Conservation (phyloP, 2,797 vertebrate genomes). For the Apodemus agrarius region DNA sequence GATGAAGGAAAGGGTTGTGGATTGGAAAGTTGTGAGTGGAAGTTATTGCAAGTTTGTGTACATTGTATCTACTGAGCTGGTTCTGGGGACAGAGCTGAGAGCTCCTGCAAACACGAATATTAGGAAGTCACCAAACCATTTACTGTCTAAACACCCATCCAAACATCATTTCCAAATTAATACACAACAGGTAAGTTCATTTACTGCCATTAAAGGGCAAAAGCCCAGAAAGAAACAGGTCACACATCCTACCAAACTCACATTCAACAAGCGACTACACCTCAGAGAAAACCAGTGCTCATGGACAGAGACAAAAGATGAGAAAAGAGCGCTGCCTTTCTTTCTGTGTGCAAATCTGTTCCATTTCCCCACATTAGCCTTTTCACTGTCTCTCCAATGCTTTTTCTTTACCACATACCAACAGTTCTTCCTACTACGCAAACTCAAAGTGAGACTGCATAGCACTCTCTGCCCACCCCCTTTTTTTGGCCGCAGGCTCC, state of each 20-base stretch:
- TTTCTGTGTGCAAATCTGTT: slow-evolving; percentile 3
- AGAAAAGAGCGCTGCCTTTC: background rate
- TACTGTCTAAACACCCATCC: background rate
- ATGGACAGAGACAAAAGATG: background rate
- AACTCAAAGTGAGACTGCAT: background rate
- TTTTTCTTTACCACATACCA: background rate
- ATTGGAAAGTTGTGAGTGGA: background rate
- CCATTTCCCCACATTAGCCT: background rate
- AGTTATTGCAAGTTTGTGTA: background rate
- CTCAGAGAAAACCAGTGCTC: background rate
- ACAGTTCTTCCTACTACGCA: background rate
- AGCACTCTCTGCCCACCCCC: background rate
- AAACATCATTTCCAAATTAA: background rate
- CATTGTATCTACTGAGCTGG: background rate
- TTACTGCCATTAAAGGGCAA: background rate
- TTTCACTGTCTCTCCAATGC: slow-evolving; percentile 13
- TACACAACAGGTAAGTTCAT: background rate
- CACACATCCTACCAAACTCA: background rate
- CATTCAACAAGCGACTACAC: background rate
- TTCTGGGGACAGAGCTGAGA: background rate
- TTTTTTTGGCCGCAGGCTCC: background rate
- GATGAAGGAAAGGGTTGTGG: background rate
- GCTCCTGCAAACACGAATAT: background rate
- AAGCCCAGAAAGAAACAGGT: background rate
- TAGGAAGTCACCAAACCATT: background rate